These are phyloP conservation scores for Hippocampus barbouri DNA, from an alignment of 2,113 vertebrate genomes.

Conservation along the genomic window DNA sequence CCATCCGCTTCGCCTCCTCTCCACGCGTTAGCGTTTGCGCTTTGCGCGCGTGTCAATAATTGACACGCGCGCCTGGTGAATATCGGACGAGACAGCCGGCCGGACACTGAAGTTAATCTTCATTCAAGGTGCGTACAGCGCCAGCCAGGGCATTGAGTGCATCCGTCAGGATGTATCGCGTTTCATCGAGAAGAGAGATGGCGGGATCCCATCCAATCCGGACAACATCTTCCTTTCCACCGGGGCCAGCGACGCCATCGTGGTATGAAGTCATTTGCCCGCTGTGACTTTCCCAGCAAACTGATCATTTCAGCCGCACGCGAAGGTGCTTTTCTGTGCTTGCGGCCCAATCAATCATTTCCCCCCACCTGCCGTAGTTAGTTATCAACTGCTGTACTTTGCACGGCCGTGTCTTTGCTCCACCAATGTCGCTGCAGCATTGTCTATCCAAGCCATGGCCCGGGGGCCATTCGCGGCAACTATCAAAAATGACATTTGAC, in stretches of 20 bases:
- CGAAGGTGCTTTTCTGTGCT: not conserved
- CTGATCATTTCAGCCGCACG: not conserved
- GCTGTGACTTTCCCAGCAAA: not conserved
- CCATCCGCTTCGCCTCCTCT: not conserved
- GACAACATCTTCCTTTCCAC: slow-evolving; percentile 83
- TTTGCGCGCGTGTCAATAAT: slow-evolving; percentile 29
- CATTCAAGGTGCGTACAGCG: slow-evolving; percentile 79
- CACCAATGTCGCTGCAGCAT: slow-evolving; percentile 5
- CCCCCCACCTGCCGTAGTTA: slow-evolving; percentile 18
- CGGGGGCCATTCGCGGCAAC: no score
- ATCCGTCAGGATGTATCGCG: slow-evolving; percentile 78
- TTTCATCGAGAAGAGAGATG: slow-evolving; percentile 81
- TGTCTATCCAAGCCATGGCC: no score
- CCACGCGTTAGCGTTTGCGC: not conserved
- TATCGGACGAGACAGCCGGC: not conserved
- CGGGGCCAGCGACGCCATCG: slow-evolving; percentile 84
- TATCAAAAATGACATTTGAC: no score
- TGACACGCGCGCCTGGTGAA: not conserved
- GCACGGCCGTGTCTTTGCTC: slow-evolving; percentile 7
- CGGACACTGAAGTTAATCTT: slow-evolving; percentile 13
- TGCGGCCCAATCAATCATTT: not conserved
- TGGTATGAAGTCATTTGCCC: slow-evolving; percentile 59
- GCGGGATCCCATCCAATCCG: slow-evolving; percentile 73
- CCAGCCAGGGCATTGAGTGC: slow-evolving; percentile 80
- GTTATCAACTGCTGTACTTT: slow-evolving; percentile 47